Percentiles rank a stretch among this genome's conserved stretches.
phyloP scores from a whole-genome alignment of 2,888 invertebrate species.

The Euproctis similis region DNA sequence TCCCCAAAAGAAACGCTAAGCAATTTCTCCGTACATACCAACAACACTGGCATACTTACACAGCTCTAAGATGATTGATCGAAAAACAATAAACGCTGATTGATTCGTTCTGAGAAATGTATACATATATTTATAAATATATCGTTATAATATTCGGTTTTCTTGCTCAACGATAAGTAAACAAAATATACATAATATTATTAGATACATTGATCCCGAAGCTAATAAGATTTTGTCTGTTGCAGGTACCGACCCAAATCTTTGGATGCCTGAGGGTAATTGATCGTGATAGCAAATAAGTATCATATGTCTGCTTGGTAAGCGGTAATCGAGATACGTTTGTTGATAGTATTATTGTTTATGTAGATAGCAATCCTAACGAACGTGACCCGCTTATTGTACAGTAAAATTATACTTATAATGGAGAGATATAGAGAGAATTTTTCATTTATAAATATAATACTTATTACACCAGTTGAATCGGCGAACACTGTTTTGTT shows the following conservation, averaged over 20 bases:
- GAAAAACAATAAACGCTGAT: no score
- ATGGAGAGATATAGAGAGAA: no score
- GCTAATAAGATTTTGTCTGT: slow-evolving; percentile 19
- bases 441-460: no score
- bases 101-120: no score
- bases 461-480: no score
- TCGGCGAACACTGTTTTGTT: no score
- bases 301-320: slow-evolving; percentile 7
- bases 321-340: slow-evolving; percentile 6
- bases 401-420: no score
- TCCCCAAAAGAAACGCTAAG: no score
- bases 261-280: slow-evolving; percentile 13
- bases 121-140: neutral
- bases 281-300: slow-evolving; percentile 13
- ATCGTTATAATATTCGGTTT: neutral
- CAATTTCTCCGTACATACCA: no score
- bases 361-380: neutral
- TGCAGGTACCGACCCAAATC: slow-evolving; percentile 16
- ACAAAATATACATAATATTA: slow-evolving; percentile 13
- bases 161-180: slow-evolving; percentile 3
- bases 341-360: neutral
- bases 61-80: no score
- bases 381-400: no score
- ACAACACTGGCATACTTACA: no score
- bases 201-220: slow-evolving; percentile 12